phyloP scores from a whole-genome alignment of 2,797 vertebrate species.

The Loris lydekkerianus region DNA sequence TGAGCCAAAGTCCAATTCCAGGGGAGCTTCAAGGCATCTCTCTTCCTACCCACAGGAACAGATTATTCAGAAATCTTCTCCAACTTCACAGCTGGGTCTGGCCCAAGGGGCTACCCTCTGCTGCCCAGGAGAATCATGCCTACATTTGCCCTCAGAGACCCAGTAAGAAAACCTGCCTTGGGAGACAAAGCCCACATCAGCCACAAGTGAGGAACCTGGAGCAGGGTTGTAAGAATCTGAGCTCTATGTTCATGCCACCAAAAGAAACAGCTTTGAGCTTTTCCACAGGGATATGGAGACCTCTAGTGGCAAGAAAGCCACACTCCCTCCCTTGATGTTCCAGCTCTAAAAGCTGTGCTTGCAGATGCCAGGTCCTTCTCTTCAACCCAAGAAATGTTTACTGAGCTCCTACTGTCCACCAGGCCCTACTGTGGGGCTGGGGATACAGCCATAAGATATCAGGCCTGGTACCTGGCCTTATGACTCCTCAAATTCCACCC shows the following conservation, averaged over 20 bases:
- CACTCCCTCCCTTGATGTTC: neutral
- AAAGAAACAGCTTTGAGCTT: neutral
- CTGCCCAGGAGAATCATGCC: neutral
- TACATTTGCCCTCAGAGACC: neutral
- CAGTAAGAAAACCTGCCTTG: neutral
- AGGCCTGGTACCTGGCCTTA: neutral
- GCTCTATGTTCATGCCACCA: neutral
- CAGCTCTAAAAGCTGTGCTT: neutral
- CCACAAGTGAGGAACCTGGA: neutral
- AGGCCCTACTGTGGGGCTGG: neutral
- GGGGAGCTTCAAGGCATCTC: neutral
- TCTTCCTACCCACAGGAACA: neutral
- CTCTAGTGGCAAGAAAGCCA: slow-evolving; percentile 67
- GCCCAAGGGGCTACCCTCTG: neutral
- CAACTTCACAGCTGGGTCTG: neutral
- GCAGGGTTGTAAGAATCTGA: neutral
- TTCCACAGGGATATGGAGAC: slow-evolving; percentile 33
- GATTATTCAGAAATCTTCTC: neutral
- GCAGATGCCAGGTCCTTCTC: neutral
- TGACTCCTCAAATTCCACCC: neutral
- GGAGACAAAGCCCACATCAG: neutral
- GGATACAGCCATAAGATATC: neutral
- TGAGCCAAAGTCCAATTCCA: neutral
- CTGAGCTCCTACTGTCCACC: neutral
- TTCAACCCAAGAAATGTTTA: neutral